phyloP scores from a whole-genome alignment of 2,113 vertebrate genomes.

The Paramisgurnus dabryanus region DNA sequence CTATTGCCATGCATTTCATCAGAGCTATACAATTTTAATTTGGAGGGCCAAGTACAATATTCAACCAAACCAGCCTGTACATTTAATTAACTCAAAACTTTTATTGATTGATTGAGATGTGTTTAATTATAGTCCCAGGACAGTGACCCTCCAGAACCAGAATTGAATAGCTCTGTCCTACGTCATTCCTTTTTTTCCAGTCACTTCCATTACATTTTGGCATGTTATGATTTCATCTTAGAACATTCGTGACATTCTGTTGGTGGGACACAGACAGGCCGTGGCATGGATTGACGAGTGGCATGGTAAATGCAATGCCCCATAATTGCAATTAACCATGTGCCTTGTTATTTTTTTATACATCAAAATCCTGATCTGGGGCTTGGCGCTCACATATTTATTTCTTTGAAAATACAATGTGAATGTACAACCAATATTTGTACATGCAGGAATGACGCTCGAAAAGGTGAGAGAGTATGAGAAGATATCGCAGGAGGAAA shows the following conservation, averaged over 20 bases:
- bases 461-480: slow-evolving; percentile 78
- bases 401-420: background rate
- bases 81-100: no score
- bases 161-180: no score
- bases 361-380: slow-evolving; percentile 2
- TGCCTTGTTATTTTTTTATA: background rate
- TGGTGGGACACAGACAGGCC: slow-evolving; percentile 80
- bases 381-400: background rate
- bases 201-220: slow-evolving; percentile 12
- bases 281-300: slow-evolving; percentile 81
- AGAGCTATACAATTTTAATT: no score
- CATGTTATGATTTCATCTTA: slow-evolving; percentile 53
- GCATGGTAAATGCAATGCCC: slow-evolving; percentile 71
- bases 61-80: no score
- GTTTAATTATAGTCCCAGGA: no score
- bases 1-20: no score
- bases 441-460: slow-evolving; percentile 71
- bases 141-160: no score
- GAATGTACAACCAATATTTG: slow-evolving; percentile 1
- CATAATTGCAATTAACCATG: slow-evolving; percentile 14
- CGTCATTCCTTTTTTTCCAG: background rate
- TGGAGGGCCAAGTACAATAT: no score
- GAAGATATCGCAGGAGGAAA: slow-evolving; percentile 73
- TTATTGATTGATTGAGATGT: no score
- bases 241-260: slow-evolving; percentile 78